phyloP scores from a whole-genome alignment of 2,113 vertebrate genomes.

The Grallaria varia region DNA sequence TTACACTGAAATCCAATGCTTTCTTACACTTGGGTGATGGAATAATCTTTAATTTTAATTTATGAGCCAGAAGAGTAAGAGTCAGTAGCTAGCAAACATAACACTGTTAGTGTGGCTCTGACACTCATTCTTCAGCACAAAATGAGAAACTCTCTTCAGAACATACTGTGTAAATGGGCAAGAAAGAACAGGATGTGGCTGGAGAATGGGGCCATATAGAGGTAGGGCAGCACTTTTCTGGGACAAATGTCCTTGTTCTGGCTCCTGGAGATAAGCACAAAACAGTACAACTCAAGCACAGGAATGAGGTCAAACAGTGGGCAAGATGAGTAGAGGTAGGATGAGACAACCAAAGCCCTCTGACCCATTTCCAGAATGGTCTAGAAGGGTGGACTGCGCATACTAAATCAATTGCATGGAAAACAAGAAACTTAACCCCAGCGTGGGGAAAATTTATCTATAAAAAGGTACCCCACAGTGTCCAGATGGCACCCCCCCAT shows the following conservation, averaged over 20 bases:
- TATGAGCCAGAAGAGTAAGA: neutral
- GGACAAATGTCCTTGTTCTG: neutral
- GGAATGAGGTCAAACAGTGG: neutral
- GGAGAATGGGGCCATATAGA: neutral
- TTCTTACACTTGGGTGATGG: neutral
- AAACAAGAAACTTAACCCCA: neutral
- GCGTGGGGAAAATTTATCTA: neutral
- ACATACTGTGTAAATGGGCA: neutral
- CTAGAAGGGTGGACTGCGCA: neutral
- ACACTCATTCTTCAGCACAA: neutral
- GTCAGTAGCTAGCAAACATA: neutral
- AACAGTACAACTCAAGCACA: neutral
- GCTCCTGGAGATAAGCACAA: neutral
- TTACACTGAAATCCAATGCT: neutral
- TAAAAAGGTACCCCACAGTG: neutral
- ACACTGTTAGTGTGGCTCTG: neutral
- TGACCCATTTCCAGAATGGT: neutral
- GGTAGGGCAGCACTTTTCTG: neutral
- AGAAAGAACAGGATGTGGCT: neutral
- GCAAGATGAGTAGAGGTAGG: neutral
- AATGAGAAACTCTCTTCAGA: neutral
- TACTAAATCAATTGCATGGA: neutral
- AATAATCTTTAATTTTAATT: neutral
- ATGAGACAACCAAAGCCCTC: rapidly evolving
- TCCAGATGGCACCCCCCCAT: neutral